Conservation (phyloP, 35 echinoderm and acorn worm species). For the Apostichopus californicus region DNA sequence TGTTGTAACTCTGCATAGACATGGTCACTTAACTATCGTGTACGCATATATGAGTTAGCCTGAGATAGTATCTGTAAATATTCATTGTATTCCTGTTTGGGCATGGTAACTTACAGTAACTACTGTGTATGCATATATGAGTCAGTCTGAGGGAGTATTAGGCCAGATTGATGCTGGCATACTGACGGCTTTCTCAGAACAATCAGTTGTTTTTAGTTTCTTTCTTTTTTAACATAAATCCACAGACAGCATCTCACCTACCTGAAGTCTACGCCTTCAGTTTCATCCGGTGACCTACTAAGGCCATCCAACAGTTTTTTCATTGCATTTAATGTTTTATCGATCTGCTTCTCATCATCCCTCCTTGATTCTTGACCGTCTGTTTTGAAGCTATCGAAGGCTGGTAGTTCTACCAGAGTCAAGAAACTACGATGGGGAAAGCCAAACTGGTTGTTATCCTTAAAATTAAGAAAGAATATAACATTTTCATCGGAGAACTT, state of each 20-base stretch:
- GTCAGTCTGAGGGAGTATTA: too few relatives aligned
- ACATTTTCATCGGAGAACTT: neutral
- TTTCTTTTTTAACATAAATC: neutral
- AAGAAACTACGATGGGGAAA: conserved; percentile 71
- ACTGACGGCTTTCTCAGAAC: too few relatives aligned
- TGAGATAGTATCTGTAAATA: too few relatives aligned
- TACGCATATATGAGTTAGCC: too few relatives aligned
- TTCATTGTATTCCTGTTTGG: too few relatives aligned
- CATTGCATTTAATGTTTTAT: conserved; percentile 66
- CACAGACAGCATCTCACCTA: conserved; percentile 16
- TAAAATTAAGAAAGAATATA: neutral
- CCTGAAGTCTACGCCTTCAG: conserved; percentile 70
- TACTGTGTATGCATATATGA: too few relatives aligned
- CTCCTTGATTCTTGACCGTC: conserved; percentile 64
- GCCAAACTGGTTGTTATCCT: conserved; percentile 70
- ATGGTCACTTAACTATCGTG: too few relatives aligned
- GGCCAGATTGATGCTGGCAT: too few relatives aligned
- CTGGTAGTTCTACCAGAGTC: conserved; percentile 82
- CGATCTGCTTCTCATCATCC: conserved; percentile 56
- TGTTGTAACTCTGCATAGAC: too few relatives aligned
- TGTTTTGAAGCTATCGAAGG: conserved; percentile 64
- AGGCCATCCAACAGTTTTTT: conserved; percentile 63
- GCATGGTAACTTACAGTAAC: too few relatives aligned
- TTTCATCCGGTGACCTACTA: conserved; percentile 37
- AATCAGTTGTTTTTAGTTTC: too few relatives aligned